These are phyloP conservation scores for Globia sparganii DNA, from an alignment of 2,888 invertebrate species.

Conservation along the genomic window DNA sequence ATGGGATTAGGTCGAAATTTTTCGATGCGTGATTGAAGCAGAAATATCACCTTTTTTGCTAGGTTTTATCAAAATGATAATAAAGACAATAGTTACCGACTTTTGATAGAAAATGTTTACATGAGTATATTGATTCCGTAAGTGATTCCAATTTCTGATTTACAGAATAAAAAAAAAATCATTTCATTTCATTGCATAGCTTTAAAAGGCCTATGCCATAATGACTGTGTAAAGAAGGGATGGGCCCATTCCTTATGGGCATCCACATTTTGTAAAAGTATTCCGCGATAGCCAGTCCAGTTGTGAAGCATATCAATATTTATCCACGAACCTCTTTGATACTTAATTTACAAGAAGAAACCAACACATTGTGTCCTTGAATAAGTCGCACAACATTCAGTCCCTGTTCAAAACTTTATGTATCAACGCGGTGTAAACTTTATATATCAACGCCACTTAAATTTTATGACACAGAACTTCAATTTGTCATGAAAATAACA, in stretches of 20 bases:
- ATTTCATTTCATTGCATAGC: background rate
- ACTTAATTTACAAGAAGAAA: background rate
- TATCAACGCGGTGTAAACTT: conserved; percentile 14
- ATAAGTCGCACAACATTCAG: background rate
- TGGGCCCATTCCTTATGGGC: background rate
- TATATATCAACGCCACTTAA: conserved; percentile 24
- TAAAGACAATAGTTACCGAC: background rate
- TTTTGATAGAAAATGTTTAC: background rate
- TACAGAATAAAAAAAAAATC: background rate
- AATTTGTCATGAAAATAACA: conserved; percentile 38
- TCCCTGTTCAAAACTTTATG: background rate
- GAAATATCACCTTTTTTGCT: background rate
- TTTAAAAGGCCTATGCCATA: background rate
- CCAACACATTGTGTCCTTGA: background rate
- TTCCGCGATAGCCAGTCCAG: background rate
- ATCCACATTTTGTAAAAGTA: background rate
- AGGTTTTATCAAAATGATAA: conserved; percentile 2
- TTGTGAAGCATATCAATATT: conserved; percentile 2
- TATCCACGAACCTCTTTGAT: background rate
- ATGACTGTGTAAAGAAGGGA: too few relatives aligned
- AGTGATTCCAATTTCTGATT: background rate
- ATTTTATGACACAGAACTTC: conserved; percentile 36
- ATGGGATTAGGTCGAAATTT: conserved; percentile 38
- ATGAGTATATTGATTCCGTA: background rate
- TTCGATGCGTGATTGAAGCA: conserved; percentile 17